phyloP scores from a whole-genome alignment of 2,888 invertebrate species.

The Meganola albula region DNA sequence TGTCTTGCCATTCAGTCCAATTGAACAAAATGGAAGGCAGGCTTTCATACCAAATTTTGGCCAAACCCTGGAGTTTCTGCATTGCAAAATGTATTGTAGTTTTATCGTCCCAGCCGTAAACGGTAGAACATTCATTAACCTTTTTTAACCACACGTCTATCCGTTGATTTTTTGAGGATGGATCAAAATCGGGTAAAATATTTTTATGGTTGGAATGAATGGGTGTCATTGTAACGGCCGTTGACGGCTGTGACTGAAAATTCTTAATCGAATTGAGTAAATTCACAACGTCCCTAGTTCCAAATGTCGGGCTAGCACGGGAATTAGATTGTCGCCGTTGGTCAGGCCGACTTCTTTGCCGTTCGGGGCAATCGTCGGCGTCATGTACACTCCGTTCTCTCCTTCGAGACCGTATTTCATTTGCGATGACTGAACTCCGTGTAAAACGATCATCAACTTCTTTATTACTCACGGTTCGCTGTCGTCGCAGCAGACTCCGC shows the following conservation, averaged over 20 bases:
- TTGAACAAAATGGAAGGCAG: slow-evolving; percentile 17
- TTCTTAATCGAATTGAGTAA: not conserved
- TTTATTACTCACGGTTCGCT: slow-evolving; percentile 1
- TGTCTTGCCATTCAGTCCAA: slow-evolving; percentile 30
- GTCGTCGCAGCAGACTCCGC: slow-evolving; percentile 1
- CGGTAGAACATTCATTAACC: slow-evolving; percentile 5
- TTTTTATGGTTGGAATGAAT: not conserved
- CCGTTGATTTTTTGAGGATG: not conserved
- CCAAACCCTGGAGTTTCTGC: slow-evolving; percentile 18
- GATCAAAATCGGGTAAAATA: not conserved
- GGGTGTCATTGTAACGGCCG: not conserved
- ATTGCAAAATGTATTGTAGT: slow-evolving; percentile 13
- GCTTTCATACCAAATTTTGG: slow-evolving; percentile 27
- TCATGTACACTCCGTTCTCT: not conserved
- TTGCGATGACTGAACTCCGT: not conserved
- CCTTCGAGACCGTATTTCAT: not conserved
- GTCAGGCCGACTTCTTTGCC: not conserved
- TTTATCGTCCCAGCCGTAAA: slow-evolving; percentile 21
- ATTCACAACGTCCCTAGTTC: not conserved
- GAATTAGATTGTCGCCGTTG: not conserved
- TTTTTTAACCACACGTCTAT: not conserved
- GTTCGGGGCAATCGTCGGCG: not conserved
- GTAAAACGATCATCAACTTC: not conserved
- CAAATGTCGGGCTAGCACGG: slow-evolving; percentile 1
- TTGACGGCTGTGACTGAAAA: slow-evolving; percentile 2